Evolutionary conservation across 2,113 vertebrate genomes (phyloP).

Genomic region (Lasiurus cinereus): DNA sequence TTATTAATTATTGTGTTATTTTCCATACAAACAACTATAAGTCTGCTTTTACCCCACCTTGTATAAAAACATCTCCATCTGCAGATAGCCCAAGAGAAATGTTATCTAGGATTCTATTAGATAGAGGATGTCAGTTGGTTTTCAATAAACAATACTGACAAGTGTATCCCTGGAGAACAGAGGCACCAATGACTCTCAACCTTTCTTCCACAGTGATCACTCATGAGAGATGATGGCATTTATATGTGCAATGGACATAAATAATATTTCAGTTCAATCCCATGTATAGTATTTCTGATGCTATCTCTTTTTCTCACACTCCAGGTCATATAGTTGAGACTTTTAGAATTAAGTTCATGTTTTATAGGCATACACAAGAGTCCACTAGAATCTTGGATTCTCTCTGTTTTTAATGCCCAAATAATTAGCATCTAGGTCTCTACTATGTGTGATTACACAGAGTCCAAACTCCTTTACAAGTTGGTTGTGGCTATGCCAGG

Average conservation of each 20-base stretch:
- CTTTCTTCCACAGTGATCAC: neutral
- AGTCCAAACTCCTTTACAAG: neutral
- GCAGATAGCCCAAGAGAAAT: neutral
- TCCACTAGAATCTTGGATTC: neutral
- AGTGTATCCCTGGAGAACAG: neutral
- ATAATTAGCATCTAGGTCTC: neutral
- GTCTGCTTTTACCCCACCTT: neutral
- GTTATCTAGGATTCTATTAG: neutral
- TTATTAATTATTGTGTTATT: neutral
- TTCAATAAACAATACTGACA: neutral
- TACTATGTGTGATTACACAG: neutral
- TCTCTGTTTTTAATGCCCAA: neutral
- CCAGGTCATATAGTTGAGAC: neutral
- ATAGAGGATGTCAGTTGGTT: neutral
- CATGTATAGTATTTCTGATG: neutral
- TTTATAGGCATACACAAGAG: neutral
- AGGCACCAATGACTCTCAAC: neutral
- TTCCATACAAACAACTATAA: neutral
- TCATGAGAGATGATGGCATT: neutral
- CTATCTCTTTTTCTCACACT: neutral
- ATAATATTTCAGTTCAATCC: neutral
- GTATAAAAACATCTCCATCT: neutral
- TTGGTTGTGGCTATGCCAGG: neutral
- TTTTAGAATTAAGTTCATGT: neutral
- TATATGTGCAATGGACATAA: neutral